Conservation (phyloP, 1,140 invertebrate genomes). For the Drosophila nikananu region DNA sequence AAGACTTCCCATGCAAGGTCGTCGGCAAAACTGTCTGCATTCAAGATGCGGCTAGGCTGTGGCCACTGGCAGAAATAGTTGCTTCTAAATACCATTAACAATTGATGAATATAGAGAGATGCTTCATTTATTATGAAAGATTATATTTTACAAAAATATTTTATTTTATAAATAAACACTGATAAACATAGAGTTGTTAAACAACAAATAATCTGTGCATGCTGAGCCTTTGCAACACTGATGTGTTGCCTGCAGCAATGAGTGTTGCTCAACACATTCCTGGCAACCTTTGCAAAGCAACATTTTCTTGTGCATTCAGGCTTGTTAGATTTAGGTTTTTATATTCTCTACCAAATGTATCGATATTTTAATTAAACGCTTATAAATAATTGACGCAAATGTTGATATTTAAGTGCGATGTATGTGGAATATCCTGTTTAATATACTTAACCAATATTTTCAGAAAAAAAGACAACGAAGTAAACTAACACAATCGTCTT, state of each 20-base stretch:
- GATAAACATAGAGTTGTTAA: neutral
- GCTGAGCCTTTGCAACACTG: neutral
- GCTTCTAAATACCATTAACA: neutral
- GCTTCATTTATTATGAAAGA: neutral
- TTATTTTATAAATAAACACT: too few relatives aligned
- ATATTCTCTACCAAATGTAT: neutral
- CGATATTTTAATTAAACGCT: too few relatives aligned
- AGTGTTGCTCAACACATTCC: neutral
- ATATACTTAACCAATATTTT: neutral
- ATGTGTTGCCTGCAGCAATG: neutral
- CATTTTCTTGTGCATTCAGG: neutral
- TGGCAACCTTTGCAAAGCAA: neutral
- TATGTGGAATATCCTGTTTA: neutral
- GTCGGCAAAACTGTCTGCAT: slow-evolving; percentile 17
- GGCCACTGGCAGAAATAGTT: slow-evolving; percentile 5
- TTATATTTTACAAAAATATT: too few relatives aligned
- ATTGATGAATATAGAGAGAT: neutral
- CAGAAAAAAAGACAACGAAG: too few relatives aligned
- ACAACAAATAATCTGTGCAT: neutral
- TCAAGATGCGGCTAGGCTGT: slow-evolving; percentile 27
- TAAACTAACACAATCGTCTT: too few relatives aligned
- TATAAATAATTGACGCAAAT: too few relatives aligned
- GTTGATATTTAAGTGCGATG: too few relatives aligned
- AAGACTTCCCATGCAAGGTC: slow-evolving; percentile 55
- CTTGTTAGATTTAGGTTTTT: neutral